Evolutionary conservation across 2,888 invertebrate genomes (phyloP).

Genomic region (Troilus luridus): DNA sequence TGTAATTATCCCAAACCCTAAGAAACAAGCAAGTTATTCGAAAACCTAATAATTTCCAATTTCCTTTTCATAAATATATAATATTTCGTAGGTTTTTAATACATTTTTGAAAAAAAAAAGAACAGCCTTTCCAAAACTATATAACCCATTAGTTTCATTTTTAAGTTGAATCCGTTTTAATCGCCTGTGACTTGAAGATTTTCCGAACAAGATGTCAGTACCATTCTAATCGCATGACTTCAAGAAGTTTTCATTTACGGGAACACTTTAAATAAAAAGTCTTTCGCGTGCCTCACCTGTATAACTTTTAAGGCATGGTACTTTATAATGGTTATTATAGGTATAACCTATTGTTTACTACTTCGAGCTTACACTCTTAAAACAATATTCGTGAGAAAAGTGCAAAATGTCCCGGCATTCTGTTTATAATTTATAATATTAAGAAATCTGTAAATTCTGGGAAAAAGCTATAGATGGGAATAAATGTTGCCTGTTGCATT

Average conservation of each 20-base stretch:
- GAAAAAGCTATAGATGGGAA: too few relatives aligned
- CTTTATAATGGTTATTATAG: background rate
- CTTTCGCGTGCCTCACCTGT: background rate
- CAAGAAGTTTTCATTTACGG: background rate
- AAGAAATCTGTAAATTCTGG: too few relatives aligned
- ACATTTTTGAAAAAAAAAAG: too few relatives aligned
- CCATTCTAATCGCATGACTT: background rate
- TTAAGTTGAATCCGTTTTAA: background rate
- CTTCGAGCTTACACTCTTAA: background rate
- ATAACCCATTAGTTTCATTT: background rate
- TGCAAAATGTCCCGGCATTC: background rate
- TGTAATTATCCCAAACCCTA: too few relatives aligned
- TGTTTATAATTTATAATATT: too few relatives aligned
- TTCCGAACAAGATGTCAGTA: background rate
- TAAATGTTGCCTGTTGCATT: too few relatives aligned
- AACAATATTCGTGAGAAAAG: background rate
- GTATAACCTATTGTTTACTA: background rate
- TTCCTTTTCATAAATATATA: too few relatives aligned
- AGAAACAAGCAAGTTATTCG: too few relatives aligned
- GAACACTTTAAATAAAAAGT: background rate
- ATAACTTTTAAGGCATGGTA: background rate
- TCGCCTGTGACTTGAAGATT: background rate
- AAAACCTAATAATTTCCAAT: too few relatives aligned
- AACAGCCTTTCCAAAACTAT: too few relatives aligned
- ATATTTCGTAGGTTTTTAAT: too few relatives aligned